These are phyloP conservation scores for Molossus molossus DNA, from an alignment of 2,797 vertebrate species.

Conservation along the genomic window DNA sequence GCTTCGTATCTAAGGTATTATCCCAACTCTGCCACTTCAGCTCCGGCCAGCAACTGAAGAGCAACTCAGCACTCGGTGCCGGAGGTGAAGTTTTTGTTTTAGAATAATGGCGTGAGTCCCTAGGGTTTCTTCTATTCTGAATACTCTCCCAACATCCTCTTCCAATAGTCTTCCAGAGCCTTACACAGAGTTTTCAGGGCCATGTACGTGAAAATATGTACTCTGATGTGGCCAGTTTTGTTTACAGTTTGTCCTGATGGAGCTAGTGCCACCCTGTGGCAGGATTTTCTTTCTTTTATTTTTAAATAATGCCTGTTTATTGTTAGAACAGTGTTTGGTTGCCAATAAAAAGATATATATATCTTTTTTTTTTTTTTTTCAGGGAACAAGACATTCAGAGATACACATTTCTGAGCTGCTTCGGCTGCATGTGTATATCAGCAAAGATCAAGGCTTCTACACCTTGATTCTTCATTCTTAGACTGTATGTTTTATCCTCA, in stretches of 20 bases:
- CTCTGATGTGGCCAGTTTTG: not conserved
- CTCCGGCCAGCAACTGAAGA: conserved; percentile 74
- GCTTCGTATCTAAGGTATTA: conserved; percentile 56
- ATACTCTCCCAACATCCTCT: not conserved
- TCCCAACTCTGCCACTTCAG: conserved; percentile 71
- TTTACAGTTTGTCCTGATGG: not conserved
- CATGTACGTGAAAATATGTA: not conserved
- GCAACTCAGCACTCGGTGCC: conserved; percentile 73
- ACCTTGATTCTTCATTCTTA: not conserved
- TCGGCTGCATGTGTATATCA: not conserved
- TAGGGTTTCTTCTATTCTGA: not conserved
- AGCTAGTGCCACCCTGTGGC: not conserved
- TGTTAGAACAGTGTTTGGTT: not conserved
- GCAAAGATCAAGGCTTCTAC: not conserved
- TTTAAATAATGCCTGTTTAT: not conserved
- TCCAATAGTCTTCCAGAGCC: not conserved
- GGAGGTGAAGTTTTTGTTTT: conserved; percentile 9
- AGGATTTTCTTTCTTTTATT: conserved; percentile 34
- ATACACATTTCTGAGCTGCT: not conserved
- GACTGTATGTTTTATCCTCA: not conserved
- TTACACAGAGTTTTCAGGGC: conserved; percentile 3
- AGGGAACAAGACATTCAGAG: not conserved
- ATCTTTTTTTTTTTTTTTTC: not conserved
- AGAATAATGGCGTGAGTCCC: not conserved
- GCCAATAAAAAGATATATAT: not conserved